phyloP scores from a whole-genome alignment of 2,797 vertebrate species.

The Anolis apletophallus region DNA sequence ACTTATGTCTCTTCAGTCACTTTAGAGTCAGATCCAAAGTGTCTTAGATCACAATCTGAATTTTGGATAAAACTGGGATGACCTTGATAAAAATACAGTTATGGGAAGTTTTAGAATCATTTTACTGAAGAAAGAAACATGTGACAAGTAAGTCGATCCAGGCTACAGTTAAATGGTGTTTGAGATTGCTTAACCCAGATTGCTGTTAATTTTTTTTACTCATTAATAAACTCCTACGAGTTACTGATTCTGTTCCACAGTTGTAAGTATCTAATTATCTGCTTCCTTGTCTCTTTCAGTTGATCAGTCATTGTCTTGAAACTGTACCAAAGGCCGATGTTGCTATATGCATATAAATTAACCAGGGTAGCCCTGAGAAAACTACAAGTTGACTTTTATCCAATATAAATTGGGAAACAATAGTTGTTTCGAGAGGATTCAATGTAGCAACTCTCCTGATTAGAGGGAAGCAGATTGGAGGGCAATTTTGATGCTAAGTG shows the following conservation, averaged over 20 bases:
- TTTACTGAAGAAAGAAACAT: conserved; percentile 1
- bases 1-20: background rate
- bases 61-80: conserved; percentile 5
- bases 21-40: conserved; percentile 19
- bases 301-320: conserved; percentile 33
- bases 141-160: background rate
- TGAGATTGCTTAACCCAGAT: conserved; percentile 22
- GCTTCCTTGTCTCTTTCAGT: conserved; percentile 11
- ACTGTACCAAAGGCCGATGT: background rate
- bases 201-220: conserved; percentile 26
- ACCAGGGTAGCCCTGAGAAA: background rate
- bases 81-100: conserved; percentile 13
- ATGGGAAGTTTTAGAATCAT: conserved; percentile 26
- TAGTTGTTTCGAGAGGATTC: background rate
- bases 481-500: background rate
- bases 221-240: conserved; percentile 3
- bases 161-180: conserved; percentile 22
- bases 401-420: background rate
- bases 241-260: background rate
- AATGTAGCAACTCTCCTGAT: conserved; percentile 12
- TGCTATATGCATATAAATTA: conserved; percentile 5
- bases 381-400: background rate
- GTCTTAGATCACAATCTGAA: background rate
- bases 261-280: conserved; percentile 36
- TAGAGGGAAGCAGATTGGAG: background rate